Base-by-base conservation (phyloP, 2,113 vertebrate species). In the Platichthys stellatus region DNA sequence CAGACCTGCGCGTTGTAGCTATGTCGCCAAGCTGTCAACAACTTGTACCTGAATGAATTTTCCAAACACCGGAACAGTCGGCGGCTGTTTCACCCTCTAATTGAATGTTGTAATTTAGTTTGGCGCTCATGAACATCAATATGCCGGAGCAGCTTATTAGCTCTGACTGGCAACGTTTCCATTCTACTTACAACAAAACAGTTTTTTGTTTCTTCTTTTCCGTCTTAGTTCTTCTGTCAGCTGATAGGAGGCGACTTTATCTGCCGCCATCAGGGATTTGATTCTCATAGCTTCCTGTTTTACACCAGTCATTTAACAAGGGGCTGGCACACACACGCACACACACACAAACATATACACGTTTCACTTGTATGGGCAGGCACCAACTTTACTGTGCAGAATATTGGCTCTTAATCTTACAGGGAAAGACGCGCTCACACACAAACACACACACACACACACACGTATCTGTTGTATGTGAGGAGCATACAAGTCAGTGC, bases 281-380 rank as follows among this genome's bases (percentile, higher is more conserved):
- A 38, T 57, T 49, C 28, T 63, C 21, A 9, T 23, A 53, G 47
- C 71, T 63, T 67, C 60, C 65, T 54, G 35, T 61, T 49, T 71
- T 56, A 54, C 57, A 63, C 13, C 56, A 58, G 62, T 13, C 40
- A 31, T 58, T 43, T 21, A 43, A 35, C 26, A 9, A 57, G 53
- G 40, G 75, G 9, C 51, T 10, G 31, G 2, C 38, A 13, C 61
- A 6, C 49, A 45, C 72, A 40, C 38, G 47, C 47, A 63, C 26
- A 53, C 26, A 10, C 35, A 38, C 74, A 51, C 78, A 56, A 58
- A 78, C 64, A 76, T 31, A 17, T 45, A n/a, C 79, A 51, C 70
- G 15, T 62, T 71, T 62, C 57, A 57, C 73, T 80, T 82, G 81
- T 85, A 66, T 45, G 57, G 54, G 76, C 83, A 71, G 11, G 85